Evolutionary conservation across 92 coral and sea anemone genomes (phyloP).

Genomic region (Palythoa heliodiscus): DNA sequence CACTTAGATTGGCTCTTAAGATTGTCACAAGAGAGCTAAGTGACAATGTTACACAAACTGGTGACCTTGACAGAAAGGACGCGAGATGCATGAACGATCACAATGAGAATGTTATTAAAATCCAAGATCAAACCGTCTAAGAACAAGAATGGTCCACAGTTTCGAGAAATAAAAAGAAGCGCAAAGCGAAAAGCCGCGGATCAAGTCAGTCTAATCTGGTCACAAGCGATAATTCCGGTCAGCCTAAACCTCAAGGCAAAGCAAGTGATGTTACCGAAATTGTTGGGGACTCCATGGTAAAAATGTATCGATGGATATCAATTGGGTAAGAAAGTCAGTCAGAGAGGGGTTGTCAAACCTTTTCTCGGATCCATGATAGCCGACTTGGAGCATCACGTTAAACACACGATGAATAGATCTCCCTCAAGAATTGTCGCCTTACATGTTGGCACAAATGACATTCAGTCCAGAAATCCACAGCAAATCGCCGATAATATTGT

Average conservation of each 20-base stretch:
- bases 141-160: conserved; percentile 18
- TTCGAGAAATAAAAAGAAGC: conserved; percentile 3
- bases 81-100: conserved; percentile 21
- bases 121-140: conserved; percentile 18
- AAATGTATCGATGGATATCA: conserved; percentile 11
- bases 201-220: conserved; percentile 19
- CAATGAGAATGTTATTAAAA: conserved; percentile 11
- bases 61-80: conserved; percentile 9
- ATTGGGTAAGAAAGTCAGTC: conserved; percentile 15
- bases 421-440: conserved; percentile 20
- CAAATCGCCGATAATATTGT: conserved; percentile 57
- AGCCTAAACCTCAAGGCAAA: conserved; percentile 14
- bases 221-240: conserved; percentile 1
- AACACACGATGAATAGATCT: conserved; percentile 3
- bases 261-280: not conserved
- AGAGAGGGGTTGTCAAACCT: conserved; percentile 9
- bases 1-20: conserved; percentile 36
- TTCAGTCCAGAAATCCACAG: conserved; percentile 43
- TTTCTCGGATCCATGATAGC: conserved; percentile 9
- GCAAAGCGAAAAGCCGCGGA: conserved; percentile 15
- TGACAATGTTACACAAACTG: conserved; percentile 23
- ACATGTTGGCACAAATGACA: conserved; percentile 55
- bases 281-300: not conserved
- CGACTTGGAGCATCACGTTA: conserved; percentile 16
- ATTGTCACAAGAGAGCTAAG: conserved; percentile 34